phyloP scores from a whole-genome alignment of 2,888 invertebrate species.

The Cancer borealis region DNA sequence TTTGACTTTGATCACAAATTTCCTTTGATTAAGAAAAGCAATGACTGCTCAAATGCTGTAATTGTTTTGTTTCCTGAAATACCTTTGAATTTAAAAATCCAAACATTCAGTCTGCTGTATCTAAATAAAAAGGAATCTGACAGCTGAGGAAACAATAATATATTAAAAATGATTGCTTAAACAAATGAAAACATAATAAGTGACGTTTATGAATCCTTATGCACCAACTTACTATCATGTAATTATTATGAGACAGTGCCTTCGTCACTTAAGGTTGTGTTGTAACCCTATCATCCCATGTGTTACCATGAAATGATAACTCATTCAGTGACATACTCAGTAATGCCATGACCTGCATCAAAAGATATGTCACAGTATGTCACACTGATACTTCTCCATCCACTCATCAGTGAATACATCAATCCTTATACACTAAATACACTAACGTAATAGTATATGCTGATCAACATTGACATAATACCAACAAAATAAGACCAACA shows the following conservation, averaged over 20 bases:
- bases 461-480: background rate
- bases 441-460: background rate
- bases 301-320: background rate
- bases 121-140: background rate
- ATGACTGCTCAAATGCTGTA: background rate
- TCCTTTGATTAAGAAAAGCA: background rate
- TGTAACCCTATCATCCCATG: background rate
- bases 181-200: background rate
- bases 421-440: background rate
- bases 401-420: background rate
- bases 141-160: background rate
- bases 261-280: background rate
- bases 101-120: background rate
- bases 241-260: background rate
- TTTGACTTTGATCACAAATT: background rate
- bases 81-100: background rate
- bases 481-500: background rate
- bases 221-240: background rate
- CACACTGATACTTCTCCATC: background rate
- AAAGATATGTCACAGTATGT: background rate
- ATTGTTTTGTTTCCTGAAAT: background rate
- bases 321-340: background rate
- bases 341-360: background rate
- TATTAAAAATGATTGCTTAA: background rate
- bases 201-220: background rate